Conservation (phyloP, 2,888 invertebrate species). For the Pyralis farinalis region DNA sequence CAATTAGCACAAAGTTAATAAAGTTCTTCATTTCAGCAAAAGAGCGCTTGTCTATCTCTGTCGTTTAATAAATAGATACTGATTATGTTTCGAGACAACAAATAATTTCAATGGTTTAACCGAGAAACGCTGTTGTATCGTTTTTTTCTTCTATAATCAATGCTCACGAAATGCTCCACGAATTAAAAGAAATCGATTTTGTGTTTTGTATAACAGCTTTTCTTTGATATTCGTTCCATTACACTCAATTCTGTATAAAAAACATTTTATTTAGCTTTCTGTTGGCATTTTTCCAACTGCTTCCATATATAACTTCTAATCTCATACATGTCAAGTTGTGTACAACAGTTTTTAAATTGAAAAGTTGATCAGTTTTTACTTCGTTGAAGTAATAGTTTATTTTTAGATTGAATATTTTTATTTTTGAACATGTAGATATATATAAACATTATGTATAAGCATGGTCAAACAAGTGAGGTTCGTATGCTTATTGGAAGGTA, state of each 20-base stretch:
- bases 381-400: slow-evolving; percentile 2
- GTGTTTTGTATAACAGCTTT: neutral
- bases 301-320: slow-evolving; percentile 54
- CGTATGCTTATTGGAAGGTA: too few relatives aligned
- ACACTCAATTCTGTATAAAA: slow-evolving; percentile 31
- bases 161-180: neutral
- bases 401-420: neutral
- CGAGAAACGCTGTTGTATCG: too few relatives aligned
- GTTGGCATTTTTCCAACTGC: slow-evolving; percentile 55
- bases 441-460: too few relatives aligned
- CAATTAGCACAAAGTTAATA: too few relatives aligned
- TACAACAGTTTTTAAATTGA: slow-evolving; percentile 12
- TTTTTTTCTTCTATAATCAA: too few relatives aligned
- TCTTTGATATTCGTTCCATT: slow-evolving; percentile 12
- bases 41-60: too few relatives aligned
- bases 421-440: too few relatives aligned
- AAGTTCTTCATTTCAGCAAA: too few relatives aligned
- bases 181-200: slow-evolving; percentile 1
- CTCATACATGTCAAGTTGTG: slow-evolving; percentile 34
- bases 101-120: too few relatives aligned
- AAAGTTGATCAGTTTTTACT: slow-evolving; percentile 10
- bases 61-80: too few relatives aligned
- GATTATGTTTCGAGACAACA: too few relatives aligned
- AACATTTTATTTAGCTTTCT: slow-evolving; percentile 39
- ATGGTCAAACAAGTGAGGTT: too few relatives aligned